A percentile compares a stretch with the other conserved stretches of the same genome.
Evolutionary conservation across 2,113 vertebrate species (phyloP).

Genomic region (Thunnus thynnus): DNA sequence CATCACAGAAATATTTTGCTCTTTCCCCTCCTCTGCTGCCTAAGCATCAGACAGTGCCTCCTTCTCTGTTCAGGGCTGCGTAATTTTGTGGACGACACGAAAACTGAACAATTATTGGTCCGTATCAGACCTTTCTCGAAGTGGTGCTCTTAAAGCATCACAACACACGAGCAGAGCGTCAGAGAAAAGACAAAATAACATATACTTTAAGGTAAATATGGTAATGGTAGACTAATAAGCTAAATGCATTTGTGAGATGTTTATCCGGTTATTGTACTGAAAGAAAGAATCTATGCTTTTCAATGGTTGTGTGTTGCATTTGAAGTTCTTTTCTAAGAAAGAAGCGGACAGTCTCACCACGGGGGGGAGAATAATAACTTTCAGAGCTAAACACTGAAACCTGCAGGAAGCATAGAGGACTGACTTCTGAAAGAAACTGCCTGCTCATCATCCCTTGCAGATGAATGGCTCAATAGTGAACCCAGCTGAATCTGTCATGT

Average conservation of each 20-base stretch:
- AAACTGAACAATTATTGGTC: slow-evolving; percentile 47
- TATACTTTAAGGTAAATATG: not conserved
- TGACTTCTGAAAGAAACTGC: slow-evolving; percentile 31
- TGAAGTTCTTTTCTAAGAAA: not conserved
- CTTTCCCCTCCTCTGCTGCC: slow-evolving; percentile 47
- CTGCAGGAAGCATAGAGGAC: slow-evolving; percentile 33
- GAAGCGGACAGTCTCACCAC: not conserved
- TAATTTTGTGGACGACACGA: slow-evolving; percentile 35
- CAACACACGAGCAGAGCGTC: not conserved
- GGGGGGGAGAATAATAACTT: not conserved
- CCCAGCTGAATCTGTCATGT: slow-evolving; percentile 35
- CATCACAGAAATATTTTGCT: slow-evolving; percentile 40
- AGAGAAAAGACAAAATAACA: not conserved
- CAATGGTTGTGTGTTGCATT: not conserved
- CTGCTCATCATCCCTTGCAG: slow-evolving; percentile 39
- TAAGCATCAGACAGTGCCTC: slow-evolving; percentile 23
- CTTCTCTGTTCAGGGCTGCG: slow-evolving; percentile 24
- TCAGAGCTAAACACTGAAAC: slow-evolving; percentile 3
- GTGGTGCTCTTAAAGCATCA: slow-evolving; percentile 2
- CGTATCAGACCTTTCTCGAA: slow-evolving; percentile 14
- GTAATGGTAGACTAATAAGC: not conserved
- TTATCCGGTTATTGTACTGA: not conserved
- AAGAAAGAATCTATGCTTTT: not conserved
- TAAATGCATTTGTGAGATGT: not conserved
- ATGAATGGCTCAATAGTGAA: slow-evolving; percentile 49